Percentiles rank a stretch among this genome's conserved stretches.
phyloP scores from a whole-genome alignment of 92 coral and sea anemone species.

The Phenganax stokvisi region DNA sequence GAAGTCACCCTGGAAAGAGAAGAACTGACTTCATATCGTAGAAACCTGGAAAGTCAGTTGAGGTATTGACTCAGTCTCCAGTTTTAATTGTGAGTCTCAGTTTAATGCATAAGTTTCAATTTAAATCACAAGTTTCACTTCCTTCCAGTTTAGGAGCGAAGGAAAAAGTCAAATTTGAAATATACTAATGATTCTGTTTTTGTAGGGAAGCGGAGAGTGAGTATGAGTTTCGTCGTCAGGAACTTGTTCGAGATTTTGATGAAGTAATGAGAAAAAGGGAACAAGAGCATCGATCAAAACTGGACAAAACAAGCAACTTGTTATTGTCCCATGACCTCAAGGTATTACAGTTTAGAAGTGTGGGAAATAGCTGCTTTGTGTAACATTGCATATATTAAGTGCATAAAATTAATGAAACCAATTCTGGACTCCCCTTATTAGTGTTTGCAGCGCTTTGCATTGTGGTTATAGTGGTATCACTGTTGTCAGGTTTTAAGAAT shows the following conservation, averaged over 20 bases:
- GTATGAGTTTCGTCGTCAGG: conserved; percentile 74
- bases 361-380: no score
- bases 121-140: no score
- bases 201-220: conserved; percentile 83
- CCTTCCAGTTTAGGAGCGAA: no score
- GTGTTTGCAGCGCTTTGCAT: no score
- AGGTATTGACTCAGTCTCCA: conserved; percentile 46
- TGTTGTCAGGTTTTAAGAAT: no score
- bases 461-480: no score
- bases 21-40: conserved; percentile 61
- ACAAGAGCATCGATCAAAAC: conserved; percentile 77
- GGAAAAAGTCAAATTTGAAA: no score
- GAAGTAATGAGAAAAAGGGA: conserved; percentile 83
- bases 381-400: neutral
- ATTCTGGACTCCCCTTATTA: no score
- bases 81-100: neutral
- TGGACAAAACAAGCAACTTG: conserved; percentile 72
- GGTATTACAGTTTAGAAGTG: conserved; percentile 37
- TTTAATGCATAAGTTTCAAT: no score
- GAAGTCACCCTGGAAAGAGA: conserved; percentile 83
- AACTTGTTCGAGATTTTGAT: conserved; percentile 78
- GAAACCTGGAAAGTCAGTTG: conserved; percentile 69
- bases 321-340: conserved; percentile 76
- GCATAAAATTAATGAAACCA: no score
- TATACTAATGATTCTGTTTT: neutral